phyloP scores from a whole-genome alignment of 2,113 vertebrate species.

The Thunnus maccoyii region DNA sequence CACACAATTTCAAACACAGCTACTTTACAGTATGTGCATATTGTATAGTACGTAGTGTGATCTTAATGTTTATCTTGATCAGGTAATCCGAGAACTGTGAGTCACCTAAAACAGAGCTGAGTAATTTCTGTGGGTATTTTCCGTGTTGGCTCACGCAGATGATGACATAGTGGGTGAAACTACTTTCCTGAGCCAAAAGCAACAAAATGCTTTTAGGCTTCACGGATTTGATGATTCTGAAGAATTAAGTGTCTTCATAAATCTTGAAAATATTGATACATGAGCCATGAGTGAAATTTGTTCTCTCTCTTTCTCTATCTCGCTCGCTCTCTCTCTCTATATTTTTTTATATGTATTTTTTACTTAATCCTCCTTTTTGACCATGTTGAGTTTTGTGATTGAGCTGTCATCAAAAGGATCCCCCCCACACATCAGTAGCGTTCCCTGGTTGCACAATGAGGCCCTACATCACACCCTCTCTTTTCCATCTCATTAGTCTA shows the following conservation, averaged over 20 bases:
- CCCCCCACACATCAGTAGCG: constrained; percentile 53
- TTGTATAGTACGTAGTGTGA: constrained; percentile 12
- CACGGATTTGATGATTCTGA: neutral
- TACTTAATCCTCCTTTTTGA: constrained; percentile 55
- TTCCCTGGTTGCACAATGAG: constrained; percentile 69
- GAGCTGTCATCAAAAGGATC: constrained; percentile 72
- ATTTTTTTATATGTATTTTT: neutral
- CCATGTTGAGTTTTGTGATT: constrained; percentile 69
- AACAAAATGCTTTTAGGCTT: constrained; percentile 21
- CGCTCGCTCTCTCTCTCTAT: too few relatives aligned
- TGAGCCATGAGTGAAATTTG: constrained; percentile 31
- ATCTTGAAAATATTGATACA: constrained; percentile 17
- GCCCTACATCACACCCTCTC: constrained; percentile 77
- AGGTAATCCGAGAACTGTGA: constrained; percentile 70
- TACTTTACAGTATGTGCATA: neutral
- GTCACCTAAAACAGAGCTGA: constrained; percentile 69
- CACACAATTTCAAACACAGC: neutral
- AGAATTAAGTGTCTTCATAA: neutral
- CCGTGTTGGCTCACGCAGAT: constrained; percentile 69
- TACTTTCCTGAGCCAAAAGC: constrained; percentile 25
- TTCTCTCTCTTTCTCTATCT: neutral
- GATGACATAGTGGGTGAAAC: constrained; percentile 68
- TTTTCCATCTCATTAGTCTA: constrained; percentile 86
- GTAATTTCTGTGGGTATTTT: constrained; percentile 78
- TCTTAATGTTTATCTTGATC: constrained; percentile 13